Percentiles rank a stretch among this genome's conserved stretches.
Evolutionary conservation across 2,888 invertebrate genomes (phyloP).

Genomic region (Nephrotoma guestfalica): DNA sequence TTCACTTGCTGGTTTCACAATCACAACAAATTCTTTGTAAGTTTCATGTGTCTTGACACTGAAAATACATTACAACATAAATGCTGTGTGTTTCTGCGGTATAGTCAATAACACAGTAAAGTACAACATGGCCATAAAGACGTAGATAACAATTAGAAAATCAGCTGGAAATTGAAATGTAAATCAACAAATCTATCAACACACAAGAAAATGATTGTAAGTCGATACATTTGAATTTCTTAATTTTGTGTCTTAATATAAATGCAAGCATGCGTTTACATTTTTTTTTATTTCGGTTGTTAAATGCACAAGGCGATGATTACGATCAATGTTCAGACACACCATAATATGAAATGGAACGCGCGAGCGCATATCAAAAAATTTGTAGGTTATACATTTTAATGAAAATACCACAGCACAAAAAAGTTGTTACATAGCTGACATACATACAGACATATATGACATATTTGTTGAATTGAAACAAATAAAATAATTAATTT

Average conservation of each 20-base stretch:
- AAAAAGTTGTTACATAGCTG: not conserved
- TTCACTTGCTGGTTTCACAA: not conserved
- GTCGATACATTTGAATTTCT: not conserved
- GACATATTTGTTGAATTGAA: not conserved
- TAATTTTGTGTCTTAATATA: not conserved
- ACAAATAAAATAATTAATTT: not conserved
- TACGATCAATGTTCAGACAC: not conserved
- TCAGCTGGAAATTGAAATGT: not conserved
- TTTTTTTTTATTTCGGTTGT: not conserved
- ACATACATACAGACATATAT: not conserved
- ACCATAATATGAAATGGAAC: not conserved
- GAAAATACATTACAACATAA: not conserved
- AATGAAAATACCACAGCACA: not conserved
- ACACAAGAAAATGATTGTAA: not conserved
- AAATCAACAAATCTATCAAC: not conserved
- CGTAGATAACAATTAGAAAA: not conserved
- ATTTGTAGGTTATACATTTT: not conserved
- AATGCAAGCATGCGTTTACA: not conserved
- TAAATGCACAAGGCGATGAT: not conserved
- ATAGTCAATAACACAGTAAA: not conserved
- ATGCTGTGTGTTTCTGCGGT: not conserved
- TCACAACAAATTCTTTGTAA: not conserved
- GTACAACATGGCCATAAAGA: not conserved
- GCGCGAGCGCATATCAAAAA: not conserved
- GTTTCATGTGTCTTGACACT: not conserved